Evolutionary conservation across 2,113 vertebrate genomes (phyloP), one percentile per base, ranked within the genome.

Genomic region (Onychorhynchus coronatus): DNA sequence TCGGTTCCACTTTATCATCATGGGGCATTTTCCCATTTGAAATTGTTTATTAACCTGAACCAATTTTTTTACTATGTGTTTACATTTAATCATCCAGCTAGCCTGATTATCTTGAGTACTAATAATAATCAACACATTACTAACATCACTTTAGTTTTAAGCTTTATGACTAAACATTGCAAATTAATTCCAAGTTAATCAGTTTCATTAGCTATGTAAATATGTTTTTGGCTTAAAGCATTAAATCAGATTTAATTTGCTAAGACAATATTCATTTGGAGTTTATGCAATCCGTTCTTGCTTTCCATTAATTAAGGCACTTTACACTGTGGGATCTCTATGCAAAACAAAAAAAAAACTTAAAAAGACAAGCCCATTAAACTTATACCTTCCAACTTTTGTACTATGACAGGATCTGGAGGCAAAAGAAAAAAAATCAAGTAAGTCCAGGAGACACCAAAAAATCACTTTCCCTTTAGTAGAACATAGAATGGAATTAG

Each of bases 81-180:
- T 97, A 94, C 94, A 97, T 97, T 97, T 97, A 97, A 97, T 98
- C 97, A 97, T 71, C 67, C 53, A 97, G 88, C 90, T 88, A 96
- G 65, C 72, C 55, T 95, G 92, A 97, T 98, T 97, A 96, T 88
- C 93, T 90, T 85, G 79, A 96, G 73, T 93, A 95, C 89, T 97
- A 98, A 89, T 97, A 97, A 97, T 94, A 96, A 97, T 96, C 93
- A 97, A 91, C 93, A 96, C 92, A 95, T 97, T 96, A 91, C 93
- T 96, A 97, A 95, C 90, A 91, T 93, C 85, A 94, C 93, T 97
- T 96, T 88, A 70, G 49, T 92, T 94, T 94, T 92, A 95, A 95
- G 39, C 65, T 41, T 7, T 68, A 74, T 61, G 59, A 97, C 96
- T 97, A 96, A 97, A 87, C 72, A 95, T 46, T 77, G 61, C 76